Evolutionary conservation across 1,140 invertebrate species (phyloP).

Genomic region (Rhyzopertha dominica): DNA sequence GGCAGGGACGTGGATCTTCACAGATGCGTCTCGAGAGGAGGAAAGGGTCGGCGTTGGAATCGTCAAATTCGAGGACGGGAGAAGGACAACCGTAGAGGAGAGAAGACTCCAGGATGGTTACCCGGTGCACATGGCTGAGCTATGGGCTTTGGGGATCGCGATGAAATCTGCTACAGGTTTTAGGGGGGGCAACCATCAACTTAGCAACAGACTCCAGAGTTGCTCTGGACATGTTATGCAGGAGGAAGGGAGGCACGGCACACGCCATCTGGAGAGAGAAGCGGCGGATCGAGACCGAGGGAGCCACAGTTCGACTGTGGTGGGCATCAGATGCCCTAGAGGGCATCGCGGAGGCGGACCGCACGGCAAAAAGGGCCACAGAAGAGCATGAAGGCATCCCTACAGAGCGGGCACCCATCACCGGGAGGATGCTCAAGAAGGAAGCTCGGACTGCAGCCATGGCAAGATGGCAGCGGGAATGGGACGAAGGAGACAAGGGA

Average conservation of each 20-base stretch:
- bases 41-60: background rate
- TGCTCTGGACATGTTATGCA: constrained; percentile 1
- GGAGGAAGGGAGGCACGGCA: constrained; percentile 6
- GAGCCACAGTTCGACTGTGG: constrained; percentile 3
- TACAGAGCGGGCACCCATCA: constrained; percentile 1
- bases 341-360: too few species aligned
- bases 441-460: constrained; percentile 1
- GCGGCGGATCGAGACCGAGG: constrained; percentile 1
- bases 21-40: too few species aligned
- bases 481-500: background rate
- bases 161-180: background rate
- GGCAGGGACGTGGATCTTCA: constrained; percentile 1
- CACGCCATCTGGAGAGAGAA: too few species aligned
- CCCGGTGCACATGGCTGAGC: constrained; percentile 6
- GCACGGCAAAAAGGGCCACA: too few species aligned
- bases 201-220: constrained; percentile 6
- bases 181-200: background rate
- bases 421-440: background rate
- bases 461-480: background rate
- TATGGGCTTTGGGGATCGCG: constrained; percentile 2
- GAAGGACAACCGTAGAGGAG: background rate
- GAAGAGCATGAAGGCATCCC: too few species aligned
- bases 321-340: constrained; percentile 3
- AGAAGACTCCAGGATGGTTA: constrained; percentile 2
- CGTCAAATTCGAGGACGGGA: background rate